Conservation (phyloP, 2,797 vertebrate genomes). For the Ataeniobius toweri region DNA sequence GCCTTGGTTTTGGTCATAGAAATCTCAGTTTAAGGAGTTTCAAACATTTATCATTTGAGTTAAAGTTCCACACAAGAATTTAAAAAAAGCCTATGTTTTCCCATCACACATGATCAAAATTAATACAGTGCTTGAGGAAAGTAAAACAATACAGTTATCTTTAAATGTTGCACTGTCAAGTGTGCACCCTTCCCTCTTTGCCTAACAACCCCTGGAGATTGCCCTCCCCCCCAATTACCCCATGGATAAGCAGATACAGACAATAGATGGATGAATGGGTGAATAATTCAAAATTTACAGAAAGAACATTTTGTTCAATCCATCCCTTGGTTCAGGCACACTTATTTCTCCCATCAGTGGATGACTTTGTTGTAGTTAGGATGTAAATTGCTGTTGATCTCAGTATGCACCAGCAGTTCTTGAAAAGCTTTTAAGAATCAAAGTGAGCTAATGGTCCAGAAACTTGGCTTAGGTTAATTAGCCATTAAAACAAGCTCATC, state of each 20-base stretch:
- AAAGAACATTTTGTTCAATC: not conserved
- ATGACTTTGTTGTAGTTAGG: not conserved
- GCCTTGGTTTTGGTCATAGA: not conserved
- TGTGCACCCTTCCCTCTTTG: too few species aligned
- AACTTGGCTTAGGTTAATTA: not conserved
- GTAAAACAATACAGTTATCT: not conserved
- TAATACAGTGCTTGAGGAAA: not conserved
- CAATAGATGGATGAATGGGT: not conserved
- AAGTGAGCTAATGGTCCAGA: conserved; percentile 1
- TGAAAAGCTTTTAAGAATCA: not conserved
- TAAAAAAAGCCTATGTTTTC: not conserved
- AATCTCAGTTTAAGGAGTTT: not conserved
- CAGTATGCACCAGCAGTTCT: not conserved
- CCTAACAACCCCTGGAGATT: not conserved
- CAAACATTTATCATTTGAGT: not conserved
- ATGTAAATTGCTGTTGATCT: not conserved
- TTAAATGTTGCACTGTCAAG: too few species aligned
- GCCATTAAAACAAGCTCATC: not conserved
- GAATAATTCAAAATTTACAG: not conserved
- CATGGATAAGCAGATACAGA: not conserved
- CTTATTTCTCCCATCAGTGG: not conserved
- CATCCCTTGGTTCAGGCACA: not conserved
- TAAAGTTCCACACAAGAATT: not conserved
- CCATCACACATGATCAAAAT: not conserved
- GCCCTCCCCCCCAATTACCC: not conserved